Evolutionary conservation across 1,140 invertebrate genomes (phyloP).

Genomic region (Neocloeon triangulifer): DNA sequence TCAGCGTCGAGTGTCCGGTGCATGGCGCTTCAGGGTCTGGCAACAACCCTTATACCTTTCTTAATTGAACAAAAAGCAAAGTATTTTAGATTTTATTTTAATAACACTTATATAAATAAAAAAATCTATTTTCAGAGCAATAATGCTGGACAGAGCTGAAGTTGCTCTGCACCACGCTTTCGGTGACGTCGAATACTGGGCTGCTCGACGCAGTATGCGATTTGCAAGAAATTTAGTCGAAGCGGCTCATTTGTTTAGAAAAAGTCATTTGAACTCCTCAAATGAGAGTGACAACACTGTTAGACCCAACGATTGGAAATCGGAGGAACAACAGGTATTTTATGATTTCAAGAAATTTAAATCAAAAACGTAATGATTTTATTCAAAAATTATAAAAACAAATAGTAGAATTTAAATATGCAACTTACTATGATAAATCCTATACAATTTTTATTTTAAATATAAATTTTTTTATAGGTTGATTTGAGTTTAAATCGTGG

Average conservation of each 20-base stretch:
- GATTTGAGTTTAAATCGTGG: slow-evolving; percentile 27
- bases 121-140: slow-evolving; percentile 22
- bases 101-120: slow-evolving; percentile 4
- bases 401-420: too few relatives aligned
- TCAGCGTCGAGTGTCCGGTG: slow-evolving; percentile 42
- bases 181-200: slow-evolving; percentile 66
- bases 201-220: slow-evolving; percentile 70
- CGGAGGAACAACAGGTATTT: slow-evolving; percentile 23
- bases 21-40: slow-evolving; percentile 63
- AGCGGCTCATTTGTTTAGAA: slow-evolving; percentile 48
- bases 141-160: slow-evolving; percentile 73
- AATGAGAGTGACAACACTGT: slow-evolving; percentile 34
- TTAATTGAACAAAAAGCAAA: slow-evolving; percentile 18
- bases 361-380: slow-evolving; percentile 6
- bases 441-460: slow-evolving; percentile 3
- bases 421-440: too few relatives aligned
- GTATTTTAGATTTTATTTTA: too few relatives aligned
- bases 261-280: slow-evolving; percentile 38
- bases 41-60: slow-evolving; percentile 33
- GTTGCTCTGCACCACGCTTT: slow-evolving; percentile 70
- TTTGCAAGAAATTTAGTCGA: slow-evolving; percentile 47
- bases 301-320: slow-evolving; percentile 30
- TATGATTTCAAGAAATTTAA: slow-evolving; percentile 5
- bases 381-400: too few relatives aligned
- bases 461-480: slow-evolving; percentile 12